Evolutionary conservation across 2,888 invertebrate species (phyloP), one percentile per base, ranked within the genome.

Genomic region (Hirtodrosophila histrioides): DNA sequence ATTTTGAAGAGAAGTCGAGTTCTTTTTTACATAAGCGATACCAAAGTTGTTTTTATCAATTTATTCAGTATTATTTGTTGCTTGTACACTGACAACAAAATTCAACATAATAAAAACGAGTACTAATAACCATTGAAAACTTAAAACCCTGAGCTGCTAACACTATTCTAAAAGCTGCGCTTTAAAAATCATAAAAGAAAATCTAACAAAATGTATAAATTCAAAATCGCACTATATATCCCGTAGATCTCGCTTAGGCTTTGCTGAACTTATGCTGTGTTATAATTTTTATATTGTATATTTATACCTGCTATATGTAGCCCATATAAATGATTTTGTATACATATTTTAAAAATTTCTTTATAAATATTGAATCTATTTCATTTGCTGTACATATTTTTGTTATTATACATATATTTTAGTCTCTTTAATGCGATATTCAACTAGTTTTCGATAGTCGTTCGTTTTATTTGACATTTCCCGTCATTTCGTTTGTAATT

Each of bases 21-120:
- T 49, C 2, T 17, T n/a, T 24, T 24, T 66, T 31, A 48, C 36
- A 50, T 56, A 48, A 46, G 46, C 57, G 44, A 48, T 53, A 57
- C 69, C 83, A 65, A 69, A 86, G 75, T 84, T 80, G 84, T 80
- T 68, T 79, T 49, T 39, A 80, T 87, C 70, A 87, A 81, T 69
- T 84, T 67, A 75, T 69, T 78, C 70, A 85, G 87, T 85, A 85
- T 87, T 85, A 75, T 86, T 84, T 69, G 49, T 83, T 83, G 82
- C 82, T 85, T 81, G 51, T 68, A 84, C 56, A 75, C 60, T 58
- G 48, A 56, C 27, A 69, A 69, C 37, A 11, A 46, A 37, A 50
- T 24, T 24, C 64, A 56, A 49, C 54, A 40, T 57, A 31, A 40
- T 57, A 31, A 9, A 50, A 37, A 40, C 11, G 11, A 44, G 40